These are phyloP conservation scores for Trimorus sp. DNA, from an alignment of 2,888 invertebrate species.

Conservation along the genomic window DNA sequence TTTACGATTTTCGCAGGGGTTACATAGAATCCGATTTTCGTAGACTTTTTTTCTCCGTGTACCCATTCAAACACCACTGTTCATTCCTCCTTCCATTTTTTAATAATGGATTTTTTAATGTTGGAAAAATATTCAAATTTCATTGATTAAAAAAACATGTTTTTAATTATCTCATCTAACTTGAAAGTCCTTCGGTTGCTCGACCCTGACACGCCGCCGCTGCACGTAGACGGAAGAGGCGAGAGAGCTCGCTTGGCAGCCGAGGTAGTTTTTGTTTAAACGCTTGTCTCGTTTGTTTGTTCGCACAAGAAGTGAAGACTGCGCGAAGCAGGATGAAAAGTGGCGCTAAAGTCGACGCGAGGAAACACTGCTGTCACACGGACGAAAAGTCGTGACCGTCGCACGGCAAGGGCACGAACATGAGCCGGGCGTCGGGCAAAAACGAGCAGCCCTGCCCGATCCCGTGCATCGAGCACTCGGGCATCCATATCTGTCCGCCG, in stretches of 20 bases:
- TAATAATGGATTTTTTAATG: too few relatives aligned
- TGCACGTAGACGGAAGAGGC: too few relatives aligned
- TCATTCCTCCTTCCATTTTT: too few relatives aligned
- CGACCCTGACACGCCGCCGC: constrained; percentile 2
- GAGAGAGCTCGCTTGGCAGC: too few relatives aligned
- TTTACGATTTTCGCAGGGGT: too few relatives aligned
- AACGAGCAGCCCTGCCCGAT: constrained; percentile 68
- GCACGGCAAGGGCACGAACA: constrained; percentile 51
- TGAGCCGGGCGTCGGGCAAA: constrained; percentile 54
- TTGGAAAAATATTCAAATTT: too few relatives aligned
- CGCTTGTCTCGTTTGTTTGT: constrained; percentile 6
- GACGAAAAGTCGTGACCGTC: constrained; percentile 63
- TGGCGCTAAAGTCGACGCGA: constrained; percentile 31
- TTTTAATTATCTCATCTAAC: too few relatives aligned
- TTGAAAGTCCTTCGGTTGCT: background rate
- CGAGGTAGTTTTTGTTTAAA: background rate
- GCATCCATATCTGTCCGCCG: constrained; percentile 68
- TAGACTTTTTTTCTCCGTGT: too few relatives aligned
- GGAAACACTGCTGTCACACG: constrained; percentile 41
- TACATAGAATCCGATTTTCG: too few relatives aligned
- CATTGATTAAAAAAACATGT: too few relatives aligned
- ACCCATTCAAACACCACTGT: too few relatives aligned
- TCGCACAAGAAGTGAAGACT: constrained; percentile 33
- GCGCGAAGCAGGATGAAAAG: constrained; percentile 48
- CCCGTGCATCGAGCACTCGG: constrained; percentile 71